Percentiles rank a stretch among this genome's conserved stretches.
phyloP scores from a whole-genome alignment of 2,797 vertebrate genomes.

The Hydrocynus forskahlii region DNA sequence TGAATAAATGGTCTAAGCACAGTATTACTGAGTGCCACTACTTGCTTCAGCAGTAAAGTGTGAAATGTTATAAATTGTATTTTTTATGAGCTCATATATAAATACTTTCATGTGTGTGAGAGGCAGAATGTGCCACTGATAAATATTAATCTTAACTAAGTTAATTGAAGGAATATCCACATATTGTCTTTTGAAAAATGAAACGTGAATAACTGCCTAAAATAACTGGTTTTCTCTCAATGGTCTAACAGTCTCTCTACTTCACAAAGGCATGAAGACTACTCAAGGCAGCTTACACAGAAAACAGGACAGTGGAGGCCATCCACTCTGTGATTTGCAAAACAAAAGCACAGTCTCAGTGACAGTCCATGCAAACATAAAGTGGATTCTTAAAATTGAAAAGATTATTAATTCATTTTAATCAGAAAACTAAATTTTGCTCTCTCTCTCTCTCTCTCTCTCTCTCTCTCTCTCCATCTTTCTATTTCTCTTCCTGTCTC shows the following conservation, averaged over 20 bases:
- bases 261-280: slow-evolving; percentile 10
- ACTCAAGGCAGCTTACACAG: slow-evolving; percentile 7
- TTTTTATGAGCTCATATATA: slow-evolving; percentile 19
- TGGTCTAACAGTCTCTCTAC: background rate
- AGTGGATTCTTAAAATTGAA: background rate
- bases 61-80: background rate
- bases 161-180: background rate
- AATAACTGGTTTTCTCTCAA: background rate
- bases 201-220: slow-evolving; percentile 2
- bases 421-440: too few relatives aligned
- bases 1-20: too few relatives aligned
- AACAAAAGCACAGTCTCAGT: background rate
- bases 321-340: background rate
- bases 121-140: slow-evolving; percentile 7
- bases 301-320: background rate
- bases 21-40: background rate
- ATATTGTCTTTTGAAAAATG: slow-evolving; percentile 5
- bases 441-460: background rate
- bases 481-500: slow-evolving; percentile 23
- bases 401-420: too few relatives aligned
- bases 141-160: background rate
- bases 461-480: slow-evolving; percentile 6
- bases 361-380: background rate
- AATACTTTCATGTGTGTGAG: background rate
- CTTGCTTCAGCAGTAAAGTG: background rate